These are phyloP conservation scores for Oncorhynchus nerka DNA, from an alignment of 2,113 vertebrate species.

Conservation along the genomic window DNA sequence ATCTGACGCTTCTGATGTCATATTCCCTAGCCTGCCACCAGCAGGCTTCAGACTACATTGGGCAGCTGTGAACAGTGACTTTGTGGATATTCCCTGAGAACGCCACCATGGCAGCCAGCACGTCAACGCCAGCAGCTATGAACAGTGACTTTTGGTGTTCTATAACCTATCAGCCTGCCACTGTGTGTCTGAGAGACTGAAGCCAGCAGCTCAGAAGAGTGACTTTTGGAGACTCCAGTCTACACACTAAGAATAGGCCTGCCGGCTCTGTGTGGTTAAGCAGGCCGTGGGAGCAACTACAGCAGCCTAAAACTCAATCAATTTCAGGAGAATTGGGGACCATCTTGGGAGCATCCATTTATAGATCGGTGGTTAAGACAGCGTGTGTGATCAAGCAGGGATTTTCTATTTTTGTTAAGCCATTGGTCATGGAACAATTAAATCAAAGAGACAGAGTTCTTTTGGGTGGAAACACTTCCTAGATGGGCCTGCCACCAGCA, in stretches of 20 bases:
- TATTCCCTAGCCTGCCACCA: background rate
- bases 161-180: too few relatives aligned
- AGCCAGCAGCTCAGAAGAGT: too few relatives aligned
- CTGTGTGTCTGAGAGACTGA: too few relatives aligned
- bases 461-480: conserved; percentile 9
- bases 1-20: too few relatives aligned
- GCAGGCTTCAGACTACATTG: too few relatives aligned
- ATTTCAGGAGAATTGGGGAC: conserved; percentile 43
- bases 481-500: background rate
- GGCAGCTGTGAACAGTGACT: too few relatives aligned
- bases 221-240: too few relatives aligned
- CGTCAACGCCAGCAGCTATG: too few relatives aligned
- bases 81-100: too few relatives aligned
- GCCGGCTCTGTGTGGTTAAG: conserved; percentile 30
- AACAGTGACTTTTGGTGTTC: too few relatives aligned
- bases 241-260: conserved; percentile 51
- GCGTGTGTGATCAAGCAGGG: background rate
- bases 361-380: conserved; percentile 25
- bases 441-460: conserved; percentile 4
- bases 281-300: background rate
- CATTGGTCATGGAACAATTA: conserved; percentile 5
- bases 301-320: conserved; percentile 37
- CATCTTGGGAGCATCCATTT: conserved; percentile 37
- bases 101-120: too few relatives aligned
- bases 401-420: background rate